Base-by-base conservation (phyloP, 2,113 vertebrate species). In the Odontophorus gujanensis region DNA sequence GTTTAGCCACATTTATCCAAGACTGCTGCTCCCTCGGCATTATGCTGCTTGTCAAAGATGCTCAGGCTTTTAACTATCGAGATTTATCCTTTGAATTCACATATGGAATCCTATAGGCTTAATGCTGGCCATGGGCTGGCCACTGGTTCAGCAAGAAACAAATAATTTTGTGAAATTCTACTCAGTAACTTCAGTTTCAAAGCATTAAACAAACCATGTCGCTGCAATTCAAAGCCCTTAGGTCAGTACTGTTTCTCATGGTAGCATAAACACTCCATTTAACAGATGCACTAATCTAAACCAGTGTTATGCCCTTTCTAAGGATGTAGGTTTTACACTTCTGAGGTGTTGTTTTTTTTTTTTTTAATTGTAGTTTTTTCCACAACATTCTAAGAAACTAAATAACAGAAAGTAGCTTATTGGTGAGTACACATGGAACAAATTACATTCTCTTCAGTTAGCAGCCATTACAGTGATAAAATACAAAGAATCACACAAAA, bases 21-120 rank as follows among this genome's bases (percentile, higher is more conserved):
- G 59, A 67, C 55, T 75, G 36, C 63, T 58, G 59, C 24, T 89
- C 50, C 67, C 50, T 0, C 0, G 50, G 71, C 75, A 36, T 73
- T 69, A 69, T 16, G 45, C 77, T 62, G 40, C 71, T 80, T 45
- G 58, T 51, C 59, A 91, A 80, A 95, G 36, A 69, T 42, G 66
- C 19, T 38, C 42, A 71, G 61, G 45, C 77, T 71, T 79, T 77
- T 87, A 69, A 87, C 87, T 53, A 87, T 62, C 30, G 74, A 62
- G 85, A 73, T 65, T 76, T 92, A 92, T 50, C 63, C 78, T 73
- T 73, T 85, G 62, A 90, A 87, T 83, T 79, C 62, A 50, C 53
- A 89, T 53, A 42, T 40, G 38, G 48, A 87, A 82, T 83, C 50
- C 75, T 58, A 62, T 10, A 87, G 75, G 71, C 63, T 82, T 81